Evolutionary conservation across 2,797 vertebrate genomes (phyloP), one percentile per base, ranked within the genome.

Genomic region (Eulemur coronatus): DNA sequence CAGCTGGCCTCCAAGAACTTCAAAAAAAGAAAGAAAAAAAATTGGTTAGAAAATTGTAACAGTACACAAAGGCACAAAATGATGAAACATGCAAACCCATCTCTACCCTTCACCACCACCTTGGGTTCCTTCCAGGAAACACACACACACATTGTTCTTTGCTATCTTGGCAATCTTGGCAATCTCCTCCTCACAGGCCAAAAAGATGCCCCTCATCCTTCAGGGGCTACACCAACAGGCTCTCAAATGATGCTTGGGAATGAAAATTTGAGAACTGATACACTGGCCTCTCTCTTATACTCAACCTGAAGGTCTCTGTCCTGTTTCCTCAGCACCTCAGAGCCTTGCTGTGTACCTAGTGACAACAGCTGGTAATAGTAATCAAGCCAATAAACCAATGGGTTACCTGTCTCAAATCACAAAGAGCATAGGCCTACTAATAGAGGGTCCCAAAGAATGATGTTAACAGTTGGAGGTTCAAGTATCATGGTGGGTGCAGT

Each of bases 1-100:
- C 61, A 95, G 28, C 61, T 91, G 67, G 38, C 26, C 84, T 95
- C 55, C 38, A 78, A 95, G 52, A 63, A 81, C 55, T 46, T 65
- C 80, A 52, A n/a, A 5, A 38, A 86, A 78, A 88, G 41, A 73
- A 80, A 57, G 46, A 59, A 91, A 94, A 72, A 76, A 17, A 55
- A 76, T n/a, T 52, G 35, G 28, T 88, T 91, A 33, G 52, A 84
- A 96, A 92, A 55, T 41, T 94, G 80, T 92, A 88, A 90, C 5
- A 28, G 50, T n/a, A 70, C 9, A 69, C 30, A 65, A 92, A 88
- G 22, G 15, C 76, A 84, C 80, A 41, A 90, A 84, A 96, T 92
- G 48, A 67, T 63, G n/a, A 94, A 85, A 69, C 35, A 55, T 50
- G 38, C 69, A 95, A 85, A 1, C 6, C 18, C 12, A 38, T 57